Conservation (phyloP, 2,113 vertebrate genomes). For the Trematocara macrostoma region DNA sequence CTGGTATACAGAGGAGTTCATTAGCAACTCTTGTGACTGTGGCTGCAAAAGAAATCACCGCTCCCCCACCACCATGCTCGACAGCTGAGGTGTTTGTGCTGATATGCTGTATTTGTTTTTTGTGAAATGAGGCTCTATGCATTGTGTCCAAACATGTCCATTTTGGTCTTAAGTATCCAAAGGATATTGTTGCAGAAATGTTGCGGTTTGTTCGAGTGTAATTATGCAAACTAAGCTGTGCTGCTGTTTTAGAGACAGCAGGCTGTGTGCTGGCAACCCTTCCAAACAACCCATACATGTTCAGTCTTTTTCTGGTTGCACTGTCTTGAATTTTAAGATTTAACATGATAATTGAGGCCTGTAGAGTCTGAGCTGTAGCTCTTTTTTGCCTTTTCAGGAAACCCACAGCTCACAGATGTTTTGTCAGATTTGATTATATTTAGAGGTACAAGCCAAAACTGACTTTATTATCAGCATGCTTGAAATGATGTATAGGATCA, state of each 20-base stretch:
- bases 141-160: background rate
- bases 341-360: background rate
- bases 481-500: slow-evolving; percentile 1
- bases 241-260: background rate
- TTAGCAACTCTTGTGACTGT: background rate
- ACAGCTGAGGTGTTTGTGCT: background rate
- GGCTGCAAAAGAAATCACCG: background rate
- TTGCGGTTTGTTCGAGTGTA: background rate
- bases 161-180: background rate
- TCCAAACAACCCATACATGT: background rate
- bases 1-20: background rate
- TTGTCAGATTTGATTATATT: background rate
- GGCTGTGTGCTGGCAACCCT: background rate
- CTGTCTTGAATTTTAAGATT: background rate
- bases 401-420: background rate
- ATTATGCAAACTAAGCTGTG: background rate
- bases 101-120: background rate
- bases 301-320: background rate
- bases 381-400: background rate
- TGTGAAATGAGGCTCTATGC: background rate
- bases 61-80: background rate
- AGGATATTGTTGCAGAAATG: background rate
- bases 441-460: background rate
- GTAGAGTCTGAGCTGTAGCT: background rate
- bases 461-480: slow-evolving; percentile 3